Percentiles rank a stretch among this genome's conserved stretches.
Conservation (phyloP, 2,888 invertebrate species). For the Rhopalosiphum nymphaeae region DNA sequence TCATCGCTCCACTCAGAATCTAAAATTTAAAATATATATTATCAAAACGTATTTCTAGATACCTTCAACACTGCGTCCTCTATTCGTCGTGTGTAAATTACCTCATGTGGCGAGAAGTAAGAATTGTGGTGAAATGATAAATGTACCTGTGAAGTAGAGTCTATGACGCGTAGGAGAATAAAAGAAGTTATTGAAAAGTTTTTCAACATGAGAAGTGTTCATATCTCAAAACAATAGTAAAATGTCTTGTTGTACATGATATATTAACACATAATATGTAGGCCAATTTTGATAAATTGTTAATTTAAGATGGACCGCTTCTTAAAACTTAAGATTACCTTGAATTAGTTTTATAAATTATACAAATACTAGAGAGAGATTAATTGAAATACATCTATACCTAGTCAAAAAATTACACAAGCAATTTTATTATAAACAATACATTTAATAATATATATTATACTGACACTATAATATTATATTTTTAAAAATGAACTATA, state of each 20-base stretch:
- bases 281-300: conserved; percentile 18
- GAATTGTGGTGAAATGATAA: conserved; percentile 55
- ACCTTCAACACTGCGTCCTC: not conserved
- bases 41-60: not conserved
- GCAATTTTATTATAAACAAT: too few species aligned
- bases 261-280: not conserved
- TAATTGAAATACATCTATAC: not conserved
- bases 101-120: conserved; percentile 35
- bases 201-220: not conserved
- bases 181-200: conserved; percentile 50
- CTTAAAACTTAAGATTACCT: not conserved
- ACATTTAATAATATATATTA: not conserved
- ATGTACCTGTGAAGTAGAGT: conserved; percentile 15
- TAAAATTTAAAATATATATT: not conserved
- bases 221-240: conserved; percentile 23
- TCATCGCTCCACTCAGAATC: too few species aligned
- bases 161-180: not conserved
- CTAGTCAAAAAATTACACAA: too few species aligned
- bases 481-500: not conserved
- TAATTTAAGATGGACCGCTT: not conserved
- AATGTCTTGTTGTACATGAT: conserved; percentile 34
- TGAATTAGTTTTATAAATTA: not conserved
- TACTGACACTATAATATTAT: not conserved
- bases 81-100: conserved; percentile 40
- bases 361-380: not conserved